Evolutionary conservation across 2,888 invertebrate species (phyloP), one percentile per base, ranked within the genome.

Genomic region (Aspidapion aeneum): DNA sequence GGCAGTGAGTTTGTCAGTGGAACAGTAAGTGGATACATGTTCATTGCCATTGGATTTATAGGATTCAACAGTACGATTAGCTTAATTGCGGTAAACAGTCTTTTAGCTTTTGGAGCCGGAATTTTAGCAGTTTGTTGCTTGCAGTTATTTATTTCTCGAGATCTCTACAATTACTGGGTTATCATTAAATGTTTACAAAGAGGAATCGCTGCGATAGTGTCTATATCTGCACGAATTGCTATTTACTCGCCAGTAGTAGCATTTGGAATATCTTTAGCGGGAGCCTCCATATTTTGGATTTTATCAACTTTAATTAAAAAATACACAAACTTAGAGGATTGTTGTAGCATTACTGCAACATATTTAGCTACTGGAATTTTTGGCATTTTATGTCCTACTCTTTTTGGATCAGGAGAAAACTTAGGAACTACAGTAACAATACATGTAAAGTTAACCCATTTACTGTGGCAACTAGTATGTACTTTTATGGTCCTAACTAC

Each of bases 171-270:
- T 69, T 77, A 79, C 64, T 79, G 78, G 79, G 75, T 73, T 1
- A 72, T 76, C 18, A 72, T 76, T 63, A 74, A 76, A 67, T 78
- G 77, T 65, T 61, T 77, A 1, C 79, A 79, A 66, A 79, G 75
- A 1, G 74, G 71, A 2, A 66, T 78, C 35, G 74, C 78, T 21
- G 80, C 79, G 1, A 62, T 77, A 1, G 74, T 77, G 18, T 71
- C 72, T 1, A 66, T 80, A 19, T 73, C 78, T 1, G 74, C 77
- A 5, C 79, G 76, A 17, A 68, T 75, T 1, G 73, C 77, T 58
- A 60, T 74, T 49, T 80, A 78, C 61, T 70, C 74, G 5, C 75
- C 77, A 1, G 49, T 70, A 3, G 57, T 71, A 3, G 70, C 75
- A 16, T 65, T 77, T 17, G 66, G 61, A 35, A 60, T 73, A 50